These are phyloP conservation scores for Nudaria mundana DNA, from an alignment of 2,888 invertebrate species.

Conservation along the genomic window DNA sequence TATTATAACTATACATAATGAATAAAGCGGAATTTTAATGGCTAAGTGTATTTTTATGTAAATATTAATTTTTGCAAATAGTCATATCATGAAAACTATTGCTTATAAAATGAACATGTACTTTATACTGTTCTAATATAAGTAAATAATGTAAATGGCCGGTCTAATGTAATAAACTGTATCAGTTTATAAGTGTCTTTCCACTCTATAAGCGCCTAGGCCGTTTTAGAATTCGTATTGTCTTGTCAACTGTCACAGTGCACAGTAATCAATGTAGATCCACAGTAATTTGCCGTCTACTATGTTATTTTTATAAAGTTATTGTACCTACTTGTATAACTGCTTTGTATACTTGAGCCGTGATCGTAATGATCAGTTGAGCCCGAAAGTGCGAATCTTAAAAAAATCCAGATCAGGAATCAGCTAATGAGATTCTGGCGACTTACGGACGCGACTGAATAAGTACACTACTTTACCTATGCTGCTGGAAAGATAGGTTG, in stretches of 20 bases:
- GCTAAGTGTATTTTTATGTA: slow-evolving; percentile 23
- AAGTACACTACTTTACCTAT: too few relatives aligned
- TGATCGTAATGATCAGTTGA: too few relatives aligned
- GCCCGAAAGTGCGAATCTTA: too few relatives aligned
- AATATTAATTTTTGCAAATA: slow-evolving; percentile 31
- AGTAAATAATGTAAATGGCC: slow-evolving; percentile 30
- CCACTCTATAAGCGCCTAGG: slow-evolving; percentile 23
- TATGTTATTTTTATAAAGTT: slow-evolving; percentile 4
- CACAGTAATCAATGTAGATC: slow-evolving; percentile 23
- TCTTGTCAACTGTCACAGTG: slow-evolving; percentile 29
- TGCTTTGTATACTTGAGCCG: too few relatives aligned
- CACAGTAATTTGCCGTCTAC: background rate
- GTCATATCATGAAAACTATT: slow-evolving; percentile 37
- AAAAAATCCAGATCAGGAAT: too few relatives aligned
- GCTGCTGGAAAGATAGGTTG: background rate
- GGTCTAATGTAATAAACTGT: slow-evolving; percentile 17
- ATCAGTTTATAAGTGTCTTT: slow-evolving; percentile 19
- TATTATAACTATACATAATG: too few relatives aligned
- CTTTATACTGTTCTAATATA: slow-evolving; percentile 23
- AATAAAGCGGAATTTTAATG: slow-evolving; percentile 15
- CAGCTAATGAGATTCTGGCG: too few relatives aligned
- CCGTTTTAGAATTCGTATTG: slow-evolving; percentile 26
- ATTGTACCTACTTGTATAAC: background rate
- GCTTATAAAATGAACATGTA: slow-evolving; percentile 26
- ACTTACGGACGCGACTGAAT: too few relatives aligned